Percentiles rank a stretch among this genome's conserved stretches.
phyloP scores from a whole-genome alignment of 2,797 vertebrate species.

The Loriculus beryllinus region DNA sequence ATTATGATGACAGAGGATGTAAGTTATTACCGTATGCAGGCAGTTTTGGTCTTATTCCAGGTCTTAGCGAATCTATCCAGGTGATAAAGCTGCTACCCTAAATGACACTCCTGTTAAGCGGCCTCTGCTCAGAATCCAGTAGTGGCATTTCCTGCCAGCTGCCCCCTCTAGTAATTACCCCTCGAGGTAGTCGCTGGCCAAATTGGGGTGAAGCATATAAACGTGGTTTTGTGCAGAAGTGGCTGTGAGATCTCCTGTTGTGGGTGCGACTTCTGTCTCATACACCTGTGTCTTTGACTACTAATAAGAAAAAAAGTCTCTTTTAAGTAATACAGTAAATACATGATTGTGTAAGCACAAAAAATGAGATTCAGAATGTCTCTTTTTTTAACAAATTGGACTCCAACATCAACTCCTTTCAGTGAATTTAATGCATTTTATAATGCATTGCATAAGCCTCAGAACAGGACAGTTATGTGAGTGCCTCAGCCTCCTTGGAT shows the following conservation, averaged over 20 bases:
- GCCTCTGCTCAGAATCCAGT: neutral
- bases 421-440: neutral
- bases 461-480: neutral
- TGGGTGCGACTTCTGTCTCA: neutral
- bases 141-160: neutral
- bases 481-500: neutral
- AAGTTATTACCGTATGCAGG: slow-evolving; percentile 34
- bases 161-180: neutral
- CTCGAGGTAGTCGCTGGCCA: neutral
- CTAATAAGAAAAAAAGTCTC: neutral
- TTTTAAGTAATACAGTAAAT: neutral
- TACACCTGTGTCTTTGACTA: neutral
- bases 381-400: neutral
- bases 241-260: neutral
- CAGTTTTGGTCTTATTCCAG: slow-evolving; percentile 34
- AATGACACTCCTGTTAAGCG: slow-evolving; percentile 16
- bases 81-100: slow-evolving; percentile 35
- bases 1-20: neutral
- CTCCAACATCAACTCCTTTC: neutral
- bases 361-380: neutral
- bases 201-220: neutral
- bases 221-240: accelerated
- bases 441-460: neutral
- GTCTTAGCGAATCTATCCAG: neutral
- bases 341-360: neutral